Conservation (phyloP, 1,140 invertebrate genomes). For the Conus betulinus region DNA sequence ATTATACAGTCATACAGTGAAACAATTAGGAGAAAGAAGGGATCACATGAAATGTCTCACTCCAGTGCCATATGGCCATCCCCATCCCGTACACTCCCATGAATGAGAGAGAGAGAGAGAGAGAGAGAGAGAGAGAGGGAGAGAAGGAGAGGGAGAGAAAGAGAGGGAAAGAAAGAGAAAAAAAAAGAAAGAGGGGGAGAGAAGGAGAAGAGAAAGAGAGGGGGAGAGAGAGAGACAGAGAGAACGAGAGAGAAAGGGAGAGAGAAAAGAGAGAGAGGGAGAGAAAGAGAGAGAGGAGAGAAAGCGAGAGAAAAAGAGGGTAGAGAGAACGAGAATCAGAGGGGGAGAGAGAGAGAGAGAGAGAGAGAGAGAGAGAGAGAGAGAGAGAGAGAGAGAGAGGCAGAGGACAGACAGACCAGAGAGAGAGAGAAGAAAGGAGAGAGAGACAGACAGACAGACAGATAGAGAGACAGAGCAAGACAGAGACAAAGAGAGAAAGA, state of each 20-base stretch:
- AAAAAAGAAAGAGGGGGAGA: too few species aligned
- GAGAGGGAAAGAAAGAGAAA: neutral
- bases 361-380: constrained; percentile 9
- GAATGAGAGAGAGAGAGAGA: too few species aligned
- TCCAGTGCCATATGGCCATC: too few species aligned
- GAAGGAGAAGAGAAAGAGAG: neutral
- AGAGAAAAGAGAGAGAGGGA: neutral
- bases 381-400: neutral
- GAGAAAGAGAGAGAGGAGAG: neutral
- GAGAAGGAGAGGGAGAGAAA: neutral
- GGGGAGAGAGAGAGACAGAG: too few species aligned
- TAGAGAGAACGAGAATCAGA: neutral
- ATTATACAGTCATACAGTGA: too few species aligned
- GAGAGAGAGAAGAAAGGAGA: neutral
- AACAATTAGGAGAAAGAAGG: too few species aligned
- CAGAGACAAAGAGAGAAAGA: too few species aligned
- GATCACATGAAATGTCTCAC: too few species aligned
- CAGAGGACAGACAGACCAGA: neutral
- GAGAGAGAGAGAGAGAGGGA: neutral
- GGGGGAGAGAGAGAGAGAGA: neutral
- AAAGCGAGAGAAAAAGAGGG: neutral
- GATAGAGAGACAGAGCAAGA: too few species aligned
- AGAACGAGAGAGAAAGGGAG: too few species aligned
- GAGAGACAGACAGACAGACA: too few species aligned
- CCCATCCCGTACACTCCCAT: too few species aligned